Percentiles rank a stretch among this genome's conserved stretches.
Evolutionary conservation across 2,797 vertebrate species (phyloP).

Genomic region (Zenarchopterus dispar): DNA sequence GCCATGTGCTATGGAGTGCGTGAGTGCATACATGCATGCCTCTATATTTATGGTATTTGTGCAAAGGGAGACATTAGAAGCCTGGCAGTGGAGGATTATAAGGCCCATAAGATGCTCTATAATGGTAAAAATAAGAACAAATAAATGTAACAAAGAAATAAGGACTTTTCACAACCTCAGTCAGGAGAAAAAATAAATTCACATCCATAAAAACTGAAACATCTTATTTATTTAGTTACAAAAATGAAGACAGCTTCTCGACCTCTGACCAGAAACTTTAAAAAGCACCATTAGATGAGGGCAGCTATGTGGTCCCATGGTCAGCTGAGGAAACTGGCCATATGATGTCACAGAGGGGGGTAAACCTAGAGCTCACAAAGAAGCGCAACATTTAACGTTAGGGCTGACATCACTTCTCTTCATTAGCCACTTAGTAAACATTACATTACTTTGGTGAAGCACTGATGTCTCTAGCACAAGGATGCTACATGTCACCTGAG

Average conservation of each 20-base stretch:
- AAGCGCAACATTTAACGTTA: conserved; percentile 38
- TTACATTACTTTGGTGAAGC: conserved; percentile 57
- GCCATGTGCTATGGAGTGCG: not conserved
- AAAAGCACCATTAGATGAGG: not conserved
- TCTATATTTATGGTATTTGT: conserved; percentile 1
- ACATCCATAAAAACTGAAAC: not conserved
- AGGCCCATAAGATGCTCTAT: not conserved
- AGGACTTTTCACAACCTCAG: not conserved
- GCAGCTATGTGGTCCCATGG: not conserved
- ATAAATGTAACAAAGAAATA: too few species aligned
- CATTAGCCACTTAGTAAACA: conserved; percentile 48
- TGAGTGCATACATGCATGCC: not conserved
- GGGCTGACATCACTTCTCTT: conserved; percentile 63
- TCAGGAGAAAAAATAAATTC: not conserved
- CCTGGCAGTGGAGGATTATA: conserved; percentile 9
- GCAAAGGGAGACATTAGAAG: not conserved
- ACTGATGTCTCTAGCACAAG: conserved; percentile 64
- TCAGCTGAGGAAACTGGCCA: conserved; percentile 25
- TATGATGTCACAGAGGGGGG: conserved; percentile 56
- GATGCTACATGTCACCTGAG: conserved; percentile 61
- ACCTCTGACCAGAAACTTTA: not conserved
- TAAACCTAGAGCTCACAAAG: conserved; percentile 43
- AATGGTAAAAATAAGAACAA: too few species aligned
- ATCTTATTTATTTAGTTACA: too few species aligned
- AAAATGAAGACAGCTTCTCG: too few species aligned